Conservation (phyloP, 2,888 invertebrate species). For the Conistra vaccinii region DNA sequence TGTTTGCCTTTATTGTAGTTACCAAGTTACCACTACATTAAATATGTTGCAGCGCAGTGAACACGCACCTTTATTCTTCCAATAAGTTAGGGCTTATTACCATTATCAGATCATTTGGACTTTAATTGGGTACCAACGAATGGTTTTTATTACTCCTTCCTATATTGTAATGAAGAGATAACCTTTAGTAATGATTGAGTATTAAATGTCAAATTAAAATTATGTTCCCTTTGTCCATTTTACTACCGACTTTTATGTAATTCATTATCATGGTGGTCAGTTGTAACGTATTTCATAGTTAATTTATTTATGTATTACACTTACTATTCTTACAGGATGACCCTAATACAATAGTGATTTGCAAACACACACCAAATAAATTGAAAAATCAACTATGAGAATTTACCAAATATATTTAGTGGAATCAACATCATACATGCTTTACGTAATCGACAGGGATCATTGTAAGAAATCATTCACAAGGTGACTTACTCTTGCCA, state of each 20-base stretch:
- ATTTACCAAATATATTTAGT: not conserved
- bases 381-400: too few relatives aligned
- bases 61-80: conserved; percentile 29
- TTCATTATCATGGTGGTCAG: not conserved
- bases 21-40: not conserved
- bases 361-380: too few relatives aligned
- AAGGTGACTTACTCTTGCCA: too few relatives aligned
- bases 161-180: conserved; percentile 37
- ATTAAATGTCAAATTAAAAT: conserved; percentile 40
- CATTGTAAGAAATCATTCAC: too few relatives aligned
- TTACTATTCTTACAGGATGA: too few relatives aligned
- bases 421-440: not conserved
- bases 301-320: too few relatives aligned
- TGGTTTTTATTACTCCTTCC: conserved; percentile 46
- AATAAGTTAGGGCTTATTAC: conserved; percentile 53
- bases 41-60: conserved; percentile 17
- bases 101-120: conserved; percentile 63
- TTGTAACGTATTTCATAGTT: not conserved
- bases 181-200: conserved; percentile 45
- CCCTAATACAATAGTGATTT: too few relatives aligned
- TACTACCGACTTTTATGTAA: not conserved
- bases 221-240: conserved; percentile 25
- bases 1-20: not conserved
- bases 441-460: too few relatives aligned
- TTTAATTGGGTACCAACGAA: conserved; percentile 63